A percentile compares a stretch with the other conserved stretches of the same genome.
Conservation (phyloP, 2,113 vertebrate species). For the Ammodytes dubius region DNA sequence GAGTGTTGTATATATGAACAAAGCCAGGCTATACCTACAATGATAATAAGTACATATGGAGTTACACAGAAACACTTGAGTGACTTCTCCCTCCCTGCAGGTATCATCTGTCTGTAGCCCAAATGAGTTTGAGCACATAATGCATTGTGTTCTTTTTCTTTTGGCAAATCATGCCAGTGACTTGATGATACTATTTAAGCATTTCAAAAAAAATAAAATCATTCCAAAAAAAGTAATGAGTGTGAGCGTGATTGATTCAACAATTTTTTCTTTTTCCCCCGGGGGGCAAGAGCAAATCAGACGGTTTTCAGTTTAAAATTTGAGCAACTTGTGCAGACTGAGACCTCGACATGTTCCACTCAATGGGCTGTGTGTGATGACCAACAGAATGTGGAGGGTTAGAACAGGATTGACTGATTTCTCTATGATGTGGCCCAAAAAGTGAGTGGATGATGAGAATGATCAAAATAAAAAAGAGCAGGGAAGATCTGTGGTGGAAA, state of each 20-base stretch:
- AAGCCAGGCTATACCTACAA: slow-evolving; percentile 49
- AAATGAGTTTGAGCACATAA: slow-evolving; percentile 25
- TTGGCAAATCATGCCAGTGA: slow-evolving; percentile 17
- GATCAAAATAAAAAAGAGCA: slow-evolving; percentile 29
- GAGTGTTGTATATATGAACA: slow-evolving; percentile 54
- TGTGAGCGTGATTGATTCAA: slow-evolving; percentile 13
- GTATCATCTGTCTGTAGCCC: slow-evolving; percentile 21
- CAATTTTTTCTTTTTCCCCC: slow-evolving; percentile 14
- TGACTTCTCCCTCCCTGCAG: slow-evolving; percentile 9
- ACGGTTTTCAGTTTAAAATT: slow-evolving; percentile 20
- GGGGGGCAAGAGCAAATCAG: slow-evolving; percentile 11
- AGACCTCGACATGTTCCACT: slow-evolving; percentile 31
- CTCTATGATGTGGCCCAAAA: slow-evolving; percentile 29
- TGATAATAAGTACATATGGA: slow-evolving; percentile 53
- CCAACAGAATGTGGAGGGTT: slow-evolving; percentile 15
- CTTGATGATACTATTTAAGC: neutral
- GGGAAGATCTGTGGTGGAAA: slow-evolving; percentile 51
- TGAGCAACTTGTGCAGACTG: slow-evolving; percentile 20
- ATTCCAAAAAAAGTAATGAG: slow-evolving; percentile 9
- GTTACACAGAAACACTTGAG: slow-evolving; percentile 47
- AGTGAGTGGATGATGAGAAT: slow-evolving; percentile 24
- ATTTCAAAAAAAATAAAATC: too few species aligned
- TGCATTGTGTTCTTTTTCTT: slow-evolving; percentile 6
- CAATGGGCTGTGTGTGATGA: slow-evolving; percentile 23
- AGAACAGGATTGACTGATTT: slow-evolving; percentile 23